These are phyloP conservation scores for Cephalopholis sonnerati DNA, from an alignment of 2,113 vertebrate species.

Conservation along the genomic window DNA sequence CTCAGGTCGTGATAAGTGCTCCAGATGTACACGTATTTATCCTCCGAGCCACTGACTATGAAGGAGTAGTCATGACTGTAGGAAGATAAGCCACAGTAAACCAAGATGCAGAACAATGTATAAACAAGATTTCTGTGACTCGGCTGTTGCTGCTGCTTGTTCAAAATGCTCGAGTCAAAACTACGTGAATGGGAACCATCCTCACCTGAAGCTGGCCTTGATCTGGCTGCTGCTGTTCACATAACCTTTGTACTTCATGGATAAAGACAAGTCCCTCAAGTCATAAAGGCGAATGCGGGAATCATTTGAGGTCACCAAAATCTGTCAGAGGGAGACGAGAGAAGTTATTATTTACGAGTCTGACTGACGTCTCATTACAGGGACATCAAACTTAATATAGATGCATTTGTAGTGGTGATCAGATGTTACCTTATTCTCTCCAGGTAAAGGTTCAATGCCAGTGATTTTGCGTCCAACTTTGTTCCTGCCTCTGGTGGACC, in stretches of 20 bases:
- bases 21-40: constrained; percentile 99
- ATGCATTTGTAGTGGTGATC: not conserved
- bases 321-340: constrained; percentile 79
- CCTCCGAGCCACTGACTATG: constrained; percentile 97
- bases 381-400: not conserved
- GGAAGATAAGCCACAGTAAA: constrained; percentile 16
- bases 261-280: constrained; percentile 96
- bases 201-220: constrained; percentile 98
- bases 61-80: constrained; percentile 97
- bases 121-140: not conserved
- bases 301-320: constrained; percentile 98
- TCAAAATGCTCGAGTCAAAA: not conserved
- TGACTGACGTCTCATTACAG: not conserved
- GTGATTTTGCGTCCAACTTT: constrained; percentile 98
- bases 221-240: constrained; percentile 99
- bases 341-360: not conserved
- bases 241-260: constrained; percentile 99
- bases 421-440: constrained; percentile 94
- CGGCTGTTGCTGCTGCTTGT: not conserved
- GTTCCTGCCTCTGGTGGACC: constrained; percentile 96
- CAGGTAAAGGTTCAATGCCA: constrained; percentile 97
- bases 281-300: constrained; percentile 97
- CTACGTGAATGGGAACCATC: not conserved
- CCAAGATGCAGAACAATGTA: not conserved
- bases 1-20: constrained; percentile 99